Base-by-base conservation (phyloP, 2,113 vertebrate species). In the Ochotona curzoniae region DNA sequence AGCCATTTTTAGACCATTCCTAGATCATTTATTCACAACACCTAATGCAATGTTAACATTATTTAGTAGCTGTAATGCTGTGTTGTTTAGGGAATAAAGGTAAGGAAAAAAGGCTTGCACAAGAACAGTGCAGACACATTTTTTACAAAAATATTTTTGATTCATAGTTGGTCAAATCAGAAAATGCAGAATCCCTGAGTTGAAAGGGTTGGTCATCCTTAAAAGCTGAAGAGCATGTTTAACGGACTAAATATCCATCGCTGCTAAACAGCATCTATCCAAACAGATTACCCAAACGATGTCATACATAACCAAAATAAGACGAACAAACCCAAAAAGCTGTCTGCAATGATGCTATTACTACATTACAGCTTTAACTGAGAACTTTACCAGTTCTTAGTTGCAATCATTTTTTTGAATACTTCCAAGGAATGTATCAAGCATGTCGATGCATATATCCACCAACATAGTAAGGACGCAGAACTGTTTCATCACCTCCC, bases 271-370 rank as follows among this genome's bases (percentile, higher is more conserved):
- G 54, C 54, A 57, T 18, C 15, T 11, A 57, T 57, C 18, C 15
- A 57, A 57, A 57, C 54, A 69, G 25, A 8, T 79, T 79, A 3
- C 25, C 11, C 51, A 64, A 5, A 79, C 21, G 69, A 47, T 49
- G 71, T 21, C 21, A 73, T 79, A 71, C 70, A 70, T 44, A 54
- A 70, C 7, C 12, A n/a, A 63, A 87, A 17, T 21, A 35, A 5
- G 35, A 82, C 85, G n/a, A 75, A 44, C 54, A 75, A 69, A 88
- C 84, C 21, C 35, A 95, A 12, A 30, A 81, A 81, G 75, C 35
- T 80, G 44, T 47, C 13, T 71, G 2, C 6, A 63, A 18, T 8
- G 63, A 51, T 26, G 71, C 2, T 35, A 75, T 69, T 81, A 75
- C 32, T 84, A 87, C 92, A 81, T 35, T 35, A 78, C 28, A 69